Evolutionary conservation across 2,797 vertebrate genomes (phyloP), one percentile per base, ranked within the genome.

Genomic region (Limosa lapponica): DNA sequence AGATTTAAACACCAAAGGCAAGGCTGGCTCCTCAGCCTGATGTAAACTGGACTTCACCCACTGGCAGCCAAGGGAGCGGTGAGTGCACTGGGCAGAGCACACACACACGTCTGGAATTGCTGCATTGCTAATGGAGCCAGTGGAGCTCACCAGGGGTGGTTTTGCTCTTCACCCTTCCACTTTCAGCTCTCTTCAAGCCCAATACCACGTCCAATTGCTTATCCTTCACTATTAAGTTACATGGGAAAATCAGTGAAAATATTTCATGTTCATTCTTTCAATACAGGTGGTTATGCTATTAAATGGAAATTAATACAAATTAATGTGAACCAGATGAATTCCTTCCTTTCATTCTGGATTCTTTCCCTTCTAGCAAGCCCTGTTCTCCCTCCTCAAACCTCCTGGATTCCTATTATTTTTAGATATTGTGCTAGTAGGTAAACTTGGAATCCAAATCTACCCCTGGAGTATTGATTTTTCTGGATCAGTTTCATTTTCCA

Each of bases 261-360:
- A 74, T 72, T 90, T 91, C 51, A 49, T 37, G 6, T 61, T 67
- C 23, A 27, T 86, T 93, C 61, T 58, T 69, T 87, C 69, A 71
- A 5, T 75, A 70, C 90, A 95, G 58, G 64, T 97, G 88, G 84
- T 91, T 91, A 84, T 58, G 70, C 5, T 62, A 89, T 93, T 86
- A 94, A 89, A 93, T 88, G 59, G 44, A 92, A 94, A 95, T 94
- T 92, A 95, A 95, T 89, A 59, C 43, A 87, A 90, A 94, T 94
- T 87, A 89, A 93, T 94, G 36, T 11, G 61, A 93, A 87, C 39
- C 93, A 95, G 71, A 91, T 78, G 23, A 80, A 90, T 82, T 82
- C 59, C 54, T 78, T 65, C 52, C 58, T 89, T 93, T 84, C 65
- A 46, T 69, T 87, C 37, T 12, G 13, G 65, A 93, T 83, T 89